A percentile compares a stretch with the other conserved stretches of the same genome.
Evolutionary conservation across 2,888 invertebrate species (phyloP).

Genomic region (Monopis laevigella): DNA sequence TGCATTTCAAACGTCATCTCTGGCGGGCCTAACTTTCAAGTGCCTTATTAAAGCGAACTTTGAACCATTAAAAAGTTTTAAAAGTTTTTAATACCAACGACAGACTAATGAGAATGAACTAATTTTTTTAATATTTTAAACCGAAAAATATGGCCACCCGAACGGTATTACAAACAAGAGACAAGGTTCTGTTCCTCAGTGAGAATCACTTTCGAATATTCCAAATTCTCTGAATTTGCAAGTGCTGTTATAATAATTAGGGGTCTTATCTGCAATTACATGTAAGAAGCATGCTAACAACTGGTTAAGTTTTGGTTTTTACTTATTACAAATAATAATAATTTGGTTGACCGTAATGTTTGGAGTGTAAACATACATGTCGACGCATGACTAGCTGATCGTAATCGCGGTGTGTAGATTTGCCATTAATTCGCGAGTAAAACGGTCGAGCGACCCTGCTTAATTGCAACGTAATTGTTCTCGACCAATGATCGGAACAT

Average conservation of each 20-base stretch:
- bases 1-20: too few species aligned
- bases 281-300: neutral
- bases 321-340: neutral
- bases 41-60: too few species aligned
- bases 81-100: too few species aligned
- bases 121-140: too few species aligned
- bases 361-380: neutral
- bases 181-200: slow-evolving; percentile 2
- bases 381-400: slow-evolving; percentile 9
- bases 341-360: neutral
- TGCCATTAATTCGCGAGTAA: slow-evolving; percentile 36
- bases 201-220: slow-evolving; percentile 9
- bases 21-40: too few species aligned
- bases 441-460: slow-evolving; percentile 38
- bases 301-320: neutral
- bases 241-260: slow-evolving; percentile 8
- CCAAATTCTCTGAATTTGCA: slow-evolving; percentile 5
- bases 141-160: slow-evolving; percentile 1
- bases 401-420: slow-evolving; percentile 2
- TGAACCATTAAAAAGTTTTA: too few species aligned
- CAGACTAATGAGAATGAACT: too few species aligned
- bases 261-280: slow-evolving; percentile 4
- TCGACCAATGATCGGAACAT: slow-evolving; percentile 19
- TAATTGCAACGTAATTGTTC: slow-evolving; percentile 53
- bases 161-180: slow-evolving; percentile 4